phyloP scores from a whole-genome alignment of 2,797 vertebrate genomes.

The Coendou prehensilis region DNA sequence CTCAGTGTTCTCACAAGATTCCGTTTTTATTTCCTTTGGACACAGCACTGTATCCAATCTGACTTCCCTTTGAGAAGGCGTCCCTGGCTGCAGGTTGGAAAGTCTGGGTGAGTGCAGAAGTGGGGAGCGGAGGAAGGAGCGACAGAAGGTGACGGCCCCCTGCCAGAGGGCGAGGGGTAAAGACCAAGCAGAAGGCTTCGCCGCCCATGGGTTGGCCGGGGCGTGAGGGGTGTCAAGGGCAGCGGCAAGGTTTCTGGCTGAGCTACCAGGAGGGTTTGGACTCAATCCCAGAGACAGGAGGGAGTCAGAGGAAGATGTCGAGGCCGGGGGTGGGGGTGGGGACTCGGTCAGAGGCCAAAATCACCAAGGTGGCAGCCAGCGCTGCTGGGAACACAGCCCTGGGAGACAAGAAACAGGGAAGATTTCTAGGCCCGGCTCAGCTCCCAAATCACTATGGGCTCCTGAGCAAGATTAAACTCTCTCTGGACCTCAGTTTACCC shows the following conservation, averaged over 20 bases:
- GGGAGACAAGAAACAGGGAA: background rate
- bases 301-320: conserved; percentile 67
- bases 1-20: background rate
- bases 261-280: conserved; percentile 73
- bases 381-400: background rate
- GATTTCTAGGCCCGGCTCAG: background rate
- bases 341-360: conserved; percentile 40
- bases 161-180: background rate
- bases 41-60: background rate
- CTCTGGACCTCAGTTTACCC: background rate
- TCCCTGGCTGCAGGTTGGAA: background rate
- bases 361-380: conserved; percentile 67
- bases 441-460: conserved; percentile 9
- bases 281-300: conserved; percentile 75
- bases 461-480: background rate
- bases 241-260: conserved; percentile 71
- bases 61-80: conserved; percentile 49
- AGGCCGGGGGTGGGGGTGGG: conserved; percentile 37
- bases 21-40: conserved; percentile 21
- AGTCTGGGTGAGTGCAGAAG: background rate
- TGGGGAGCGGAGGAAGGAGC: accelerated
- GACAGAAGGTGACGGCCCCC: background rate
- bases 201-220: conserved; percentile 25
- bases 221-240: conserved; percentile 64
- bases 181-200: background rate